phyloP scores from a whole-genome alignment of 2,113 vertebrate species.

The Chionomys nivalis region DNA sequence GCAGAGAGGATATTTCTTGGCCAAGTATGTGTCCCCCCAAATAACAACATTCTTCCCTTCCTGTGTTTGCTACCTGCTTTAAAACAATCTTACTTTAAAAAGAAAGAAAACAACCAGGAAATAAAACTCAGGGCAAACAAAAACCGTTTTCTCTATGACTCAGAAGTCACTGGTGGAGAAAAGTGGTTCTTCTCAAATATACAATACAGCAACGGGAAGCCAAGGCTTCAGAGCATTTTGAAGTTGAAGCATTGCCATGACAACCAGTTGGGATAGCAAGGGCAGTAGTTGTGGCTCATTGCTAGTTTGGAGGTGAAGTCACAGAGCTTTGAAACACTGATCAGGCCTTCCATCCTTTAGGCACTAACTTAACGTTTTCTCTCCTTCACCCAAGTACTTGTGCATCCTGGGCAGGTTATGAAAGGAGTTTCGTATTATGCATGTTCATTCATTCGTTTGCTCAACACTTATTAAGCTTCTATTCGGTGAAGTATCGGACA shows the following conservation, averaged over 20 bases:
- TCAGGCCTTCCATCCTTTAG: neutral
- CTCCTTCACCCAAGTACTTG: neutral
- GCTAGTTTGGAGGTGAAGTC: conserved; percentile 1
- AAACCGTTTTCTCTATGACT: conserved; percentile 49
- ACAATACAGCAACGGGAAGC: neutral
- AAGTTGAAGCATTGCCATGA: conserved; percentile 33
- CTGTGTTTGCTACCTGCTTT: conserved; percentile 25
- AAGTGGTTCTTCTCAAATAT: conserved; percentile 34
- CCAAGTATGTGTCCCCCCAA: conserved; percentile 8
- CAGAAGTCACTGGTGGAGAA: conserved; percentile 32
- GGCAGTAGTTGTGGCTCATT: neutral
- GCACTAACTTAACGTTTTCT: neutral
- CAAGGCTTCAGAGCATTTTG: neutral
- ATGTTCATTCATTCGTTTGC: neutral
- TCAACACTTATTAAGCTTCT: neutral
- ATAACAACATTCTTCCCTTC: neutral
- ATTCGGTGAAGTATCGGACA: neutral
- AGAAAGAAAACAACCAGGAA: conserved; percentile 38
- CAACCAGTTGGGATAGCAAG: neutral
- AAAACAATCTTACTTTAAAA: conserved; percentile 6
- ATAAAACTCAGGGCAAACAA: conserved; percentile 59
- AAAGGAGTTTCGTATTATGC: neutral
- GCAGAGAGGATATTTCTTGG: conserved; percentile 32
- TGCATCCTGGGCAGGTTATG: neutral
- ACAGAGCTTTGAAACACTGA: neutral